Base-by-base conservation (phyloP, 2,113 vertebrate genomes). In the Scophthalmus maximus region DNA sequence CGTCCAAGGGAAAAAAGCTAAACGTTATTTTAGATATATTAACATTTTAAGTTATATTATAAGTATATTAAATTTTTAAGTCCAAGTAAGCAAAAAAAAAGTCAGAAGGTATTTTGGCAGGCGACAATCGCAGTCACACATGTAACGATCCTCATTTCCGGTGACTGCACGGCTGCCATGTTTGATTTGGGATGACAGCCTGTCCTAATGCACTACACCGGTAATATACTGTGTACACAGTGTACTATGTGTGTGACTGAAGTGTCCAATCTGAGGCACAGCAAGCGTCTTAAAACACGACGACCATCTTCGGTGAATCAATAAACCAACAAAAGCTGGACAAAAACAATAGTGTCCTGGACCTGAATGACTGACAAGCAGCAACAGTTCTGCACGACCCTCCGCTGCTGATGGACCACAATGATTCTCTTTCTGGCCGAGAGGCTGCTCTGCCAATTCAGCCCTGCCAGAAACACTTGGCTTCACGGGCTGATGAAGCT, bases 391-490 rank as follows among this genome's bases (percentile, higher is more conserved):
- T 81, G 58, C 63, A 50, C 55, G 72, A 79, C 74, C 79, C 76
- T 81, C 85, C 83, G 79, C 71, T 60, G 49, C 75, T 73, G 63
- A 72, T 44, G 73, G 60, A 67, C 77, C 77, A 80, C 83, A 87
- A 89, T 80, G 83, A 83, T 74, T 75, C 78, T 59, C 81, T 88
- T 83, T 88, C 68, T 87, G 81, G 74, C 64, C 38, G 60, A 59
- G 76, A 76, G 55, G 64, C 67, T 52, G 67, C 12, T 2, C 23
- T 89, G 79, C 87, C 75, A 86, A 65, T 65, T 73, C 55, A 80
- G 57, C 62, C 11, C 72, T 86, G 87, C 89, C 89, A 92, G 79
- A 90, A 92, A 91, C 92, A 88, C 83, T 91, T 91, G 85, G 89
- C 90, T 79, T 78, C 68, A 42, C 53, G 68, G 73, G 73, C 68